These are phyloP conservation scores for Sternotherus odoratus DNA, from an alignment of 2,797 vertebrate genomes.

Conservation along the genomic window DNA sequence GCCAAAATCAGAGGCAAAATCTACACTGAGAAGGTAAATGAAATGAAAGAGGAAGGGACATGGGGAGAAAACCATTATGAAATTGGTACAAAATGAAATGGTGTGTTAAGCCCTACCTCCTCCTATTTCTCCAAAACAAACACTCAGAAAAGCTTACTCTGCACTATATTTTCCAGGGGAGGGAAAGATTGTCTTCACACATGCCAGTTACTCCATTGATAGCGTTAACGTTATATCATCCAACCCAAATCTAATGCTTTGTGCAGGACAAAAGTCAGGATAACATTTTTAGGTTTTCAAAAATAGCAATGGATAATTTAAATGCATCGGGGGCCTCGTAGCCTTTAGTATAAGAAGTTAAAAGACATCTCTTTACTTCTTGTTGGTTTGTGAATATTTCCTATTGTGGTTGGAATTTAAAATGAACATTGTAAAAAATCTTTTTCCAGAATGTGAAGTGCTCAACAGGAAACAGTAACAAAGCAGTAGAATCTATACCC, in stretches of 20 bases:
- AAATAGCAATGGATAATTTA: neutral
- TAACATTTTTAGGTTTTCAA: neutral
- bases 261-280: slow-evolving; percentile 4
- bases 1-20: slow-evolving; percentile 32
- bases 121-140: neutral
- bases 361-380: neutral
- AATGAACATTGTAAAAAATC: neutral
- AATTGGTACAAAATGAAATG: slow-evolving; percentile 5
- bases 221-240: slow-evolving; percentile 8
- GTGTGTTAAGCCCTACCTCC: neutral
- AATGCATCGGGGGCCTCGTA: neutral
- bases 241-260: slow-evolving; percentile 7
- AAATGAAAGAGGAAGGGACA: neutral
- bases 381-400: neutral
- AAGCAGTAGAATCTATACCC: neutral
- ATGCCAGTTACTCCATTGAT: slow-evolving; percentile 33
- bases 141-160: slow-evolving; percentile 12
- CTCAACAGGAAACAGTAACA: neutral
- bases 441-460: neutral
- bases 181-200: slow-evolving; percentile 2
- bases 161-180: neutral
- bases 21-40: slow-evolving; percentile 18
- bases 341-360: neutral
- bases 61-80: accelerated
- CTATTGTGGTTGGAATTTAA: neutral